Conservation (phyloP, 2,797 vertebrate genomes). For the Gymnoscopelus microlampas region DNA sequence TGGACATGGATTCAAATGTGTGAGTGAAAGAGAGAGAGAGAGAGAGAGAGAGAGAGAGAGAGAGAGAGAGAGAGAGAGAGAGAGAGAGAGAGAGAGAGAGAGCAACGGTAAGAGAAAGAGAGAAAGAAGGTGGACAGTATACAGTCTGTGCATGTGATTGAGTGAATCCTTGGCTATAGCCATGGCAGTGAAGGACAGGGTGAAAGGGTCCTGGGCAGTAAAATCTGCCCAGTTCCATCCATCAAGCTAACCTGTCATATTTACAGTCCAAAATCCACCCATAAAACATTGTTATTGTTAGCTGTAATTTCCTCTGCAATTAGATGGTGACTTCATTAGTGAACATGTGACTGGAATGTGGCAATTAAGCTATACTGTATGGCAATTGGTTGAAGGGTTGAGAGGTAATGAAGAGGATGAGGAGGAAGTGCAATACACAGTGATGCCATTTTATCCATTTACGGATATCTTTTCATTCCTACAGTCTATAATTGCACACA, state of each 20-base stretch:
- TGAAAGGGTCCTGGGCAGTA: slow-evolving; percentile 64
- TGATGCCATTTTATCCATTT: slow-evolving; percentile 43
- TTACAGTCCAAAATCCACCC: slow-evolving; percentile 69
- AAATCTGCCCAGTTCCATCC: slow-evolving; percentile 62
- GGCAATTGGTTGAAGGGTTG: slow-evolving; percentile 28
- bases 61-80: slow-evolving; percentile 18
- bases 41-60: slow-evolving; percentile 14
- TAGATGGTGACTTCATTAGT: slow-evolving; percentile 80
- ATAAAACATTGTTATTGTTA: slow-evolving; percentile 80
- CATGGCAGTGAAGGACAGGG: slow-evolving; percentile 39
- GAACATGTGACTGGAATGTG: slow-evolving; percentile 71
- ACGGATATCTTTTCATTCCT: slow-evolving; percentile 50
- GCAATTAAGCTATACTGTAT: slow-evolving; percentile 62
- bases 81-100: slow-evolving; percentile 29
- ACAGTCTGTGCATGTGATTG: slow-evolving; percentile 40
- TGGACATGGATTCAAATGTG: slow-evolving; percentile 14
- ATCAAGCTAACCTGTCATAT: slow-evolving; percentile 75
- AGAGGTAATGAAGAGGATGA: slow-evolving; percentile 10
- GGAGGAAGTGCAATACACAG: slow-evolving; percentile 19
- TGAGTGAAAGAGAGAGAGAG: neutral
- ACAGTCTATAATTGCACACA: slow-evolving; percentile 36
- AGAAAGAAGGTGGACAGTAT: neutral
- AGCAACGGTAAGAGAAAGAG: slow-evolving; percentile 19
- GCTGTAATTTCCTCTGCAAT: slow-evolving; percentile 75
- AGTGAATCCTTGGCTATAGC: slow-evolving; percentile 29